Evolutionary conservation across 2,113 vertebrate species (phyloP).

Genomic region (Epinephelus fuscoguttatus): DNA sequence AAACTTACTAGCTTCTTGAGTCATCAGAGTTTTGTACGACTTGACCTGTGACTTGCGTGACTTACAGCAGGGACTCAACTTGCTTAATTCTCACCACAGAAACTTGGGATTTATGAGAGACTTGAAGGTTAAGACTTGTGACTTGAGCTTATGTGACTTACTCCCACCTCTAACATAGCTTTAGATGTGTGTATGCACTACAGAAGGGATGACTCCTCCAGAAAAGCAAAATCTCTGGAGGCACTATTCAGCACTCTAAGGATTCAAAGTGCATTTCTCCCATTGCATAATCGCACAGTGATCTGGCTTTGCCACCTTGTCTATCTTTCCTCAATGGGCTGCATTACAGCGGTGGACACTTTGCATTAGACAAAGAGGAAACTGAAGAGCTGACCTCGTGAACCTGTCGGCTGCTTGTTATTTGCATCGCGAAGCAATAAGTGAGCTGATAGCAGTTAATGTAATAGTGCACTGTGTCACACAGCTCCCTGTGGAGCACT

Average conservation of each 20-base stretch:
- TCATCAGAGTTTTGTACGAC: too few species aligned
- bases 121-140: too few species aligned
- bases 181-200: neutral
- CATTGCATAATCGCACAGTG: too few species aligned
- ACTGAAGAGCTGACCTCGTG: constrained; percentile 29
- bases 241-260: neutral
- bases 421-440: constrained; percentile 63
- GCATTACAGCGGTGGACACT: constrained; percentile 1
- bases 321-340: neutral
- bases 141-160: too few species aligned
- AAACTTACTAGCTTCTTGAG: too few species aligned
- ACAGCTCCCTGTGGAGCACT: neutral
- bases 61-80: too few species aligned
- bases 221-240: too few species aligned
- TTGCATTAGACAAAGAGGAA: constrained; percentile 55
- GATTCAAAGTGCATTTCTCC: neutral
- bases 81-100: too few species aligned
- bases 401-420: constrained; percentile 6
- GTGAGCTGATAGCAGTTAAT: constrained; percentile 14
- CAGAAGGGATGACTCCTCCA: neutral
- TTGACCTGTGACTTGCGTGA: too few species aligned
- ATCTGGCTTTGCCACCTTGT: neutral
- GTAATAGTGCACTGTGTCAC: constrained; percentile 8
- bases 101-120: too few species aligned
- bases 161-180: too few species aligned